Evolutionary conservation across 2,113 vertebrate genomes (phyloP).

Genomic region (Tetrao urogallus): DNA sequence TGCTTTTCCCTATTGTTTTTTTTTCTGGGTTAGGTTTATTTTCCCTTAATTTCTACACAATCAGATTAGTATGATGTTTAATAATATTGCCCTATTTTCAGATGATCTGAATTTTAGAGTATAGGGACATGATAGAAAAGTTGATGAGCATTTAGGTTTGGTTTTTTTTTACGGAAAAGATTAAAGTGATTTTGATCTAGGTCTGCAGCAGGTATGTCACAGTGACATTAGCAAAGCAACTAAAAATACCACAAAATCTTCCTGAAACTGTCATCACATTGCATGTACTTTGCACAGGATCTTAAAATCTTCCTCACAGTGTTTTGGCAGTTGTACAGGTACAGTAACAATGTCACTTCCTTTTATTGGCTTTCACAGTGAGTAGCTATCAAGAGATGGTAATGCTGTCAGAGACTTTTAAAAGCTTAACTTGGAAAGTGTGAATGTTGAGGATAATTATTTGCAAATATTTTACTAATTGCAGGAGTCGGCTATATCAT

Average conservation of each 20-base stretch:
- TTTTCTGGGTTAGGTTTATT: constrained; percentile 7
- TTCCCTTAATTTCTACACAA: background rate
- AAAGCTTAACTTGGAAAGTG: background rate
- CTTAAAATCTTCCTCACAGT: constrained; percentile 21
- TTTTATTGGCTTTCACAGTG: background rate
- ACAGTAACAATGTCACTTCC: background rate
- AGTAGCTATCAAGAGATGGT: background rate
- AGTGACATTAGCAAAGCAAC: background rate
- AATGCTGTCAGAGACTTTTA: background rate
- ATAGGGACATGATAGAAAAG: background rate
- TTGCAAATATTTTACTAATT: background rate
- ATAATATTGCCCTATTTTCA: background rate
- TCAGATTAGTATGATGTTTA: background rate
- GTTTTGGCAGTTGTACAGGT: constrained; percentile 6
- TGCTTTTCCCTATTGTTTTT: background rate
- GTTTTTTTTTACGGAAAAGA: background rate
- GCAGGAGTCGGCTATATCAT: background rate
- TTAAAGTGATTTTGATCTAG: constrained; percentile 13
- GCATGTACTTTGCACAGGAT: background rate
- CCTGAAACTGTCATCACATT: constrained; percentile 5
- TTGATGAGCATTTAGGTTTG: background rate
- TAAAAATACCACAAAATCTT: constrained; percentile 56
- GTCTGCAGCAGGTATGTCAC: background rate
- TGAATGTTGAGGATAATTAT: background rate
- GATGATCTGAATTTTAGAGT: background rate